Evolutionary conservation across 1,140 invertebrate species (phyloP).

Genomic region (Daktulosphaira vitifoliae): DNA sequence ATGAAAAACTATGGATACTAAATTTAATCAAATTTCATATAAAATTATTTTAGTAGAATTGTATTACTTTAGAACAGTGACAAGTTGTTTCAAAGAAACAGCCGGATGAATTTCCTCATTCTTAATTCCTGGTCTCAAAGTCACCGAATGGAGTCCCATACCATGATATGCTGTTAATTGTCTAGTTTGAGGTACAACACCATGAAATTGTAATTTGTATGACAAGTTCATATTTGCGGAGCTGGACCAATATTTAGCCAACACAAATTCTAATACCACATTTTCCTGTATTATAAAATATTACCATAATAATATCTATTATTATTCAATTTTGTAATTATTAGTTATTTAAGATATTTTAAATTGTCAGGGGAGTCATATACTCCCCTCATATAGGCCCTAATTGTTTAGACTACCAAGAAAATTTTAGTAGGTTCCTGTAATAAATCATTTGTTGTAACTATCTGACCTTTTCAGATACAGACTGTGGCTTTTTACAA

Average conservation of each 20-base stretch:
- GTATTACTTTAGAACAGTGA: constrained; percentile 64
- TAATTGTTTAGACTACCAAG: no score
- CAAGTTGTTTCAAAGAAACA: constrained; percentile 65
- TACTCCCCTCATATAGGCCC: no score
- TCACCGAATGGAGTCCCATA: constrained; percentile 65
- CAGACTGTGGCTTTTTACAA: no score
- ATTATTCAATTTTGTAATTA: no score
- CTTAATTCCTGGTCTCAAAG: constrained; percentile 58
- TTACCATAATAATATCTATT: no score
- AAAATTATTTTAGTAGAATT: not conserved
- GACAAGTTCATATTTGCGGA: constrained; percentile 64
- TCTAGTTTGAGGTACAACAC: constrained; percentile 61
- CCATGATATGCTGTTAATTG: constrained; percentile 58
- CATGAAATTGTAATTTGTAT: constrained; percentile 72
- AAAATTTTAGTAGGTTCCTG: no score
- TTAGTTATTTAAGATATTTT: no score
- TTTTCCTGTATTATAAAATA: constrained; percentile 50
- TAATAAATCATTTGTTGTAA: no score
- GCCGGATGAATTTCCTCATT: constrained; percentile 70
- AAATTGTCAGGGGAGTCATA: no score
- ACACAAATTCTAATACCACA: constrained; percentile 71
- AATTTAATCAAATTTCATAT: no score
- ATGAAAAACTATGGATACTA: no score
- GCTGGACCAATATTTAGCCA: constrained; percentile 93
- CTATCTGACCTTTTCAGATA: no score